Evolutionary conservation across 2,113 vertebrate genomes (phyloP).

Genomic region (Python bivittatus): DNA sequence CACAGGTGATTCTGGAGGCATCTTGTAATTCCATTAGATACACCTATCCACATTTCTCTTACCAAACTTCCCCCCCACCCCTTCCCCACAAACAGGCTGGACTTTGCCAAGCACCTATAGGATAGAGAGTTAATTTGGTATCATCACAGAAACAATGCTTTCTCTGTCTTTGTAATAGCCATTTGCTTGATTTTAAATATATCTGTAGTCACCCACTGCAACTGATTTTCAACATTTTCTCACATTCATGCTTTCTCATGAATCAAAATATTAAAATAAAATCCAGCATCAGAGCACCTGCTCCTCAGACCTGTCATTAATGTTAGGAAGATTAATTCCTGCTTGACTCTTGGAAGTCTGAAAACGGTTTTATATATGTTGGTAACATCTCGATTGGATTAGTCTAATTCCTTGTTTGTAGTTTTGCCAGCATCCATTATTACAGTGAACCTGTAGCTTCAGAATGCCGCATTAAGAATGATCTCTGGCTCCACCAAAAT

Average conservation of each 20-base stretch:
- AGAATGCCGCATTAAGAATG: conserved; percentile 42
- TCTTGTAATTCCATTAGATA: too few species aligned
- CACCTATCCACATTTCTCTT: too few species aligned
- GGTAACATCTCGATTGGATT: conserved; percentile 59
- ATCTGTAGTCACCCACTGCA: not conserved
- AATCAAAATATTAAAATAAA: conserved; percentile 14
- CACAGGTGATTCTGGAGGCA: too few species aligned
- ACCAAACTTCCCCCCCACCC: too few species aligned
- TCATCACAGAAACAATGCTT: not conserved
- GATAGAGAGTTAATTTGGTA: not conserved
- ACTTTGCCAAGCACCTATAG: too few species aligned
- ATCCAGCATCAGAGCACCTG: not conserved
- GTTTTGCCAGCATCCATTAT: conserved; percentile 60
- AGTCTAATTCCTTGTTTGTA: conserved; percentile 65
- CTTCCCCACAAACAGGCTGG: too few species aligned
- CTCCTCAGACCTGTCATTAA: conserved; percentile 24
- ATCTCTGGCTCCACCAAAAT: conserved; percentile 54
- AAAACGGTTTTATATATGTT: conserved; percentile 43
- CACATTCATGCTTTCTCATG: not conserved
- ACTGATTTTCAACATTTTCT: not conserved
- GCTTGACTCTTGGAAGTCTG: conserved; percentile 60
- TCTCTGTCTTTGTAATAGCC: not conserved
- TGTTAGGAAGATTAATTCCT: conserved; percentile 49
- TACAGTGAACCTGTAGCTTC: conserved; percentile 49
- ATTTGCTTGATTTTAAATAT: not conserved